phyloP scores from a whole-genome alignment of 2,797 vertebrate genomes.

The Aulostomus chinensis region DNA sequence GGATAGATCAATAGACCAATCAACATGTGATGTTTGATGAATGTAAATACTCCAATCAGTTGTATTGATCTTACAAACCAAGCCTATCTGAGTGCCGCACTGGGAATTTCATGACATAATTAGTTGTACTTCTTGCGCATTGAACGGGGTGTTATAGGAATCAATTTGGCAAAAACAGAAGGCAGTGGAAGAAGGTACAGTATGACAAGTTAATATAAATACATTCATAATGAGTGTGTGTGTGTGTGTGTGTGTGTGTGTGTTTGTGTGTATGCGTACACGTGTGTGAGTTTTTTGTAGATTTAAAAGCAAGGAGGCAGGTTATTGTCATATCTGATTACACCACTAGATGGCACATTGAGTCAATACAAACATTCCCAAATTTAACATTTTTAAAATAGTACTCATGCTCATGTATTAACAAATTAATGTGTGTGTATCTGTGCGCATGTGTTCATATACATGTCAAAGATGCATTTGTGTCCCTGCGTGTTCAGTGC shows the following conservation, averaged over 20 bases:
- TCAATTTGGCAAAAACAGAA: slow-evolving; percentile 7
- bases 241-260: neutral
- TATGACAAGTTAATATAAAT: too few species aligned
- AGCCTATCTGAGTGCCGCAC: slow-evolving; percentile 25
- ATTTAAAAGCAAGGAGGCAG: neutral
- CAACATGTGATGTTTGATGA: slow-evolving; percentile 59
- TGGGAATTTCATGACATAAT: too few species aligned
- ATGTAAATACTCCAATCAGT: slow-evolving; percentile 64
- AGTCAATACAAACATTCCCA: slow-evolving; percentile 7
- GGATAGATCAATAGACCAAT: slow-evolving; percentile 53
- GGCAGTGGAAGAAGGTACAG: neutral
- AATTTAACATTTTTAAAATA: neutral
- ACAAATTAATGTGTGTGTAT: slow-evolving; percentile 14
- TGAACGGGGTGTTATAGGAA: slow-evolving; percentile 1
- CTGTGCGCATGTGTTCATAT: slow-evolving; percentile 24
- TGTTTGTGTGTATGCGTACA: too few species aligned
- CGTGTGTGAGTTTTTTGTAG: slow-evolving; percentile 12
- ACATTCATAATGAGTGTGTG: too few species aligned
- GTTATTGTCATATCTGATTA: slow-evolving; percentile 11
- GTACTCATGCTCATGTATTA: slow-evolving; percentile 13
- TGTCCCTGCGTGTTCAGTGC: slow-evolving; percentile 59
- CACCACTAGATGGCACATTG: slow-evolving; percentile 34
- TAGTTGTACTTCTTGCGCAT: neutral
- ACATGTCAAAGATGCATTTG: slow-evolving; percentile 9
- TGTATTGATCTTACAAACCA: slow-evolving; percentile 53